Base-by-base conservation (phyloP, 1,140 invertebrate species). In the Steinernema feltiae region DNA sequence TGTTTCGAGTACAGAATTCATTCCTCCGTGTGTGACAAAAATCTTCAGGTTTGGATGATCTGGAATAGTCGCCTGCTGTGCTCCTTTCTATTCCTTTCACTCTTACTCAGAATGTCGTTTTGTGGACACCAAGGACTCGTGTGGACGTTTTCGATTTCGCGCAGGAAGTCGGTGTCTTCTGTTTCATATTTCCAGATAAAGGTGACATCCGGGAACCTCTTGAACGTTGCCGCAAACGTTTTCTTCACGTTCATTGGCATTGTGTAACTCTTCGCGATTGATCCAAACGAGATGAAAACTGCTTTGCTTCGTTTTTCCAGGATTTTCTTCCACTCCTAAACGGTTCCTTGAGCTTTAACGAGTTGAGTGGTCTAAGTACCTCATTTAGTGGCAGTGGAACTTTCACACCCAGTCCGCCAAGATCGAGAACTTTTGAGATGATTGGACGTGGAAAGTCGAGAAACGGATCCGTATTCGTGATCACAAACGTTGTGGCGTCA, bases 21-120 rank as follows among this genome's bases (percentile, higher is more conserved):
- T 79, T 1, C 89, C 88, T 48, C 87, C 85, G 79, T 89, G 89
- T 15, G 82, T 86, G 17, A 88, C 81, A 74, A 88, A 87, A 7
- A 84, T 74, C n/a, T 75, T 74, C 29, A 73, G 31, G 21, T 46
- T 30, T 32, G 32, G 46, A 75, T 73, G 69, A 31, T 71, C 78
- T 79, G 70, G 63, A 74, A 53, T 30, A 32, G 70, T 30, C 73
- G 30, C 21, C 18, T n/a, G 30, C 1, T 69, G 24, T 63, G 12
- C 2, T 3, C 24, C 41, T 7, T 7, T 46, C 53, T 15, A 63
- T 17, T 15, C 7, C 15, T 63, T 63, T 18, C 18, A 41, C 7
- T 63, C 63, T 0, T 76, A 76, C 74, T 46, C n/a, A 76, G 31
- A 32, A 76, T 21, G 24, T 74, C 70, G 30, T 27, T 46, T 72